A percentile compares a stretch with the other conserved stretches of the same genome.
Evolutionary conservation across 2,113 vertebrate genomes (phyloP).

Genomic region (Xiphophorus couchianus): DNA sequence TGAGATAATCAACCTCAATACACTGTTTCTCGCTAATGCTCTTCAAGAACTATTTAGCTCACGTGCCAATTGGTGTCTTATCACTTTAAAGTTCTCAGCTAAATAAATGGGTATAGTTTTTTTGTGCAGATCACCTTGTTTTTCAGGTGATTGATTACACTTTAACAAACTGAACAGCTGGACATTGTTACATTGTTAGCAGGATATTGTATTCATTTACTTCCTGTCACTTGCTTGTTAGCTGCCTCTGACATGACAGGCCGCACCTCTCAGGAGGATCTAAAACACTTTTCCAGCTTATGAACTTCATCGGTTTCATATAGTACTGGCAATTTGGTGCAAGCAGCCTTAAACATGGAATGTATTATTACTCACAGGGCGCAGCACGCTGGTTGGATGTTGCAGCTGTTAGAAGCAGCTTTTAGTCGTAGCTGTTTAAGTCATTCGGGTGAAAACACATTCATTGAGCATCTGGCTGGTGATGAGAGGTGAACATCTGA

Average conservation of each 20-base stretch:
- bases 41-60: constrained; percentile 67
- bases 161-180: constrained; percentile 34
- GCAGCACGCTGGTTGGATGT: background rate
- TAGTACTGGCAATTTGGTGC: background rate
- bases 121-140: constrained; percentile 38
- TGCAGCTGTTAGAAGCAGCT: constrained; percentile 17
- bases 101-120: constrained; percentile 30
- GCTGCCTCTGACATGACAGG: constrained; percentile 6
- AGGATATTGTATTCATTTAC: constrained; percentile 30
- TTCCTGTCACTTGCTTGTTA: constrained; percentile 12
- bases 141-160: constrained; percentile 39
- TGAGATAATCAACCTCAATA: constrained; percentile 91
- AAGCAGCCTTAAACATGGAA: constrained; percentile 1
- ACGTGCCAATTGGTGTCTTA: constrained; percentile 54
- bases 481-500: constrained; percentile 38
- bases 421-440: constrained; percentile 7
- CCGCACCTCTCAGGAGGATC: background rate
- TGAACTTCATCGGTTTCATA: background rate
- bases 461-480: constrained; percentile 35
- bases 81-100: constrained; percentile 42
- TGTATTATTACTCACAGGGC: background rate
- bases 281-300: constrained; percentile 5
- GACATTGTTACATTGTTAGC: constrained; percentile 36
- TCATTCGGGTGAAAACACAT: constrained; percentile 18
- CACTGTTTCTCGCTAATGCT: constrained; percentile 63